Evolutionary conservation across 2,113 vertebrate species (phyloP).

Genomic region (Rostratula benghalensis): DNA sequence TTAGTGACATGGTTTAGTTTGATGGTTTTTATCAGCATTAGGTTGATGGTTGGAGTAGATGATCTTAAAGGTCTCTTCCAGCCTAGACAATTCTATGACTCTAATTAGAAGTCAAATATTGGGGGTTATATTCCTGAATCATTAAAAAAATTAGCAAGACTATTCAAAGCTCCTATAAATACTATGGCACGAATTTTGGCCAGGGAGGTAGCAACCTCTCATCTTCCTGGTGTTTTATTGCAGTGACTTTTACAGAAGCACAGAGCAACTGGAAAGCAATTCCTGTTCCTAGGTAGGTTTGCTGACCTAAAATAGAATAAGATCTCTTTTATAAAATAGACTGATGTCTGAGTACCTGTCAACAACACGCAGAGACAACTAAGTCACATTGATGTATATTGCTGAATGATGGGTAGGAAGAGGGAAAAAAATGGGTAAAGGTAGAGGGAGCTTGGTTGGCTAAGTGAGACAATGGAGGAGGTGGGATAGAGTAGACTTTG

Average conservation of each 20-base stretch:
- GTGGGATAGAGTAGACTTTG: background rate
- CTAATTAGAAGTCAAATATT: background rate
- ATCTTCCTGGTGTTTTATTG: background rate
- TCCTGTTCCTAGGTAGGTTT: background rate
- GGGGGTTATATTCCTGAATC: rapidly evolving
- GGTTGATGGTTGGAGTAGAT: too few species aligned
- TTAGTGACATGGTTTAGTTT: too few species aligned
- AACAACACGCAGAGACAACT: background rate
- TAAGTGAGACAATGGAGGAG: background rate
- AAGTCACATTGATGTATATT: background rate
- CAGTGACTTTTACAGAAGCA: background rate
- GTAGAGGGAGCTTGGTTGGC: background rate
- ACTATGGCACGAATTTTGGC: background rate
- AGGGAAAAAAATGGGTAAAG: background rate
- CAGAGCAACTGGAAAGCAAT: background rate
- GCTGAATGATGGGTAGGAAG: background rate
- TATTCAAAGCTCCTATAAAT: background rate
- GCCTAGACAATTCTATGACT: too few species aligned
- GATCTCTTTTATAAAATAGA: background rate
- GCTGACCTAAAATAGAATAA: background rate
- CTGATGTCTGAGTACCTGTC: background rate
- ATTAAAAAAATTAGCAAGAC: background rate
- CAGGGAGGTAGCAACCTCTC: background rate
- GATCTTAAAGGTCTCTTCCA: too few species aligned
- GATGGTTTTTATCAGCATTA: too few species aligned